These are phyloP conservation scores for Aphrophora alni DNA, from an alignment of 2,888 invertebrate genomes.

Conservation along the genomic window DNA sequence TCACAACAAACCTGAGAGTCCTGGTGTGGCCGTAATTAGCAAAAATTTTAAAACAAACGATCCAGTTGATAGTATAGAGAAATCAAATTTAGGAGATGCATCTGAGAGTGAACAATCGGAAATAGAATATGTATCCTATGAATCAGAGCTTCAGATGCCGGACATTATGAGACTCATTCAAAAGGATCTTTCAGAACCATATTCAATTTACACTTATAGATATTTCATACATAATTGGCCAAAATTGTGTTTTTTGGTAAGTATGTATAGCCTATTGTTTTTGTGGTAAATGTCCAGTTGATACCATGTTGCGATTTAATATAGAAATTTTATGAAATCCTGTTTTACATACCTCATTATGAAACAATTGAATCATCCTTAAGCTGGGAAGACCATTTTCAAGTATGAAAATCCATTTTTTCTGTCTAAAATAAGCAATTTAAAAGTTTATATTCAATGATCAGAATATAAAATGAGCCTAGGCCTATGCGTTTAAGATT, in stretches of 20 bases:
- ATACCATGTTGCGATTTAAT: too few species aligned
- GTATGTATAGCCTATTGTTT: slow-evolving; percentile 52
- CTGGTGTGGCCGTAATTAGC: not conserved
- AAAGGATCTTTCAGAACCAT: slow-evolving; percentile 98
- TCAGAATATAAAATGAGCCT: not conserved
- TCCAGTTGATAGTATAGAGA: slow-evolving; percentile 2
- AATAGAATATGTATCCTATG: slow-evolving; percentile 76
- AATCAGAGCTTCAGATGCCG: slow-evolving; percentile 97
- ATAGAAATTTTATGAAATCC: too few species aligned
- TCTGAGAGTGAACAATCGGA: slow-evolving; percentile 38
- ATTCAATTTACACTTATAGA: slow-evolving; percentile 99
- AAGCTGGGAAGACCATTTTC: too few species aligned
- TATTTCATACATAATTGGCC: slow-evolving; percentile 99
- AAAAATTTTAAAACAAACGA: slow-evolving; percentile 4
- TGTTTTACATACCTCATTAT: too few species aligned
- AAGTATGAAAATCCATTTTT: too few species aligned
- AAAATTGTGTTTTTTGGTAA: slow-evolving; percentile 93
- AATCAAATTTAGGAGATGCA: slow-evolving; percentile 7
- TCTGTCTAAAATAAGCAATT: too few species aligned
- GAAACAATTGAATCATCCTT: too few species aligned
- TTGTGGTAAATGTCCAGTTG: too few species aligned
- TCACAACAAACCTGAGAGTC: slow-evolving; percentile 23
- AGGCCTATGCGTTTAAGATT: too few species aligned
- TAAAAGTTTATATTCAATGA: too few species aligned
- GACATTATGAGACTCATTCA: slow-evolving; percentile 99